These are phyloP conservation scores for Yponomeuta cagnagella DNA, from an alignment of 2,888 invertebrate species.

Conservation along the genomic window DNA sequence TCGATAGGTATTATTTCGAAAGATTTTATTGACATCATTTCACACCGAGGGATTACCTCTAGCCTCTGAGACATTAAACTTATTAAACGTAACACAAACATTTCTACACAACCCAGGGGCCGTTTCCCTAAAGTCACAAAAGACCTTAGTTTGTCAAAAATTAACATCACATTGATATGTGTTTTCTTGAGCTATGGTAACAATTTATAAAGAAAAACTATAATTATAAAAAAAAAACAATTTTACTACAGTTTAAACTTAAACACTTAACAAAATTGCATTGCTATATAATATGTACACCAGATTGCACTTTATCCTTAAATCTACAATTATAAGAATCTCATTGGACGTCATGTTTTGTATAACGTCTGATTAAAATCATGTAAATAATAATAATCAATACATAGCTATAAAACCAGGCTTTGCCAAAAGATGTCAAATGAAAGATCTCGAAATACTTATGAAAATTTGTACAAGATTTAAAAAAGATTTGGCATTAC, in stretches of 20 bases:
- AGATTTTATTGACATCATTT: too few relatives aligned
- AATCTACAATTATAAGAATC: constrained; percentile 29
- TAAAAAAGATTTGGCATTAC: constrained; percentile 12
- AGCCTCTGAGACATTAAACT: background rate
- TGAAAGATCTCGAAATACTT: background rate
- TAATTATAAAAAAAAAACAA: constrained; percentile 2
- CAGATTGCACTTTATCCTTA: constrained; percentile 19
- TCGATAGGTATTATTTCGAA: too few relatives aligned
- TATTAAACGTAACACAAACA: background rate
- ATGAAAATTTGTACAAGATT: constrained; percentile 27
- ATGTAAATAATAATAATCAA: background rate
- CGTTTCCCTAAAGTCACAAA: background rate
- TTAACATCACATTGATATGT: constrained; percentile 47
- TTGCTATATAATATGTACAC: constrained; percentile 48
- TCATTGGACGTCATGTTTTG: constrained; percentile 41
- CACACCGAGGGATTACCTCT: background rate
- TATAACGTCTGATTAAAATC: constrained; percentile 20
- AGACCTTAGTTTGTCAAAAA: background rate
- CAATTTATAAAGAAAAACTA: constrained; percentile 42
- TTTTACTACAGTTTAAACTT: constrained; percentile 30
- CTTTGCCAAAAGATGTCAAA: constrained; percentile 7
- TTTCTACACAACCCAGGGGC: background rate
- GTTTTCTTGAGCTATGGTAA: constrained; percentile 66
- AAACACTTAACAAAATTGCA: constrained; percentile 41
- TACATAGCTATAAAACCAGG: background rate